Conservation (phyloP, 2,888 invertebrate species). For the Galerucella pusilla region DNA sequence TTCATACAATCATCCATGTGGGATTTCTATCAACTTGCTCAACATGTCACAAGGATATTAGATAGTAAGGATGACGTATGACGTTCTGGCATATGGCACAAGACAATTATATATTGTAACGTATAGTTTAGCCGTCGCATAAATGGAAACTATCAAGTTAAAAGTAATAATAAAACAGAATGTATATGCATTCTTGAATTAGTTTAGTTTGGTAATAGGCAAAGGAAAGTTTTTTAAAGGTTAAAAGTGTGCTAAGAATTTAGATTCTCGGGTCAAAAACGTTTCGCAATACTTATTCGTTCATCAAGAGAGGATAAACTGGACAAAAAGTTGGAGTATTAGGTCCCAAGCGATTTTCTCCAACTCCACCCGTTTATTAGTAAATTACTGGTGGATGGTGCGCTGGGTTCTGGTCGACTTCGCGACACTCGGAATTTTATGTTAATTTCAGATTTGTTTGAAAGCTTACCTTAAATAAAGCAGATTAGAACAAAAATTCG, state of each 20-base stretch:
- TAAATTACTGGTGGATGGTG: no score
- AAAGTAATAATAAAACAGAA: background rate
- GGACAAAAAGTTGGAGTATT: no score
- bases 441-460: no score
- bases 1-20: background rate
- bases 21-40: background rate
- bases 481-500: no score
- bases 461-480: no score
- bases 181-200: background rate
- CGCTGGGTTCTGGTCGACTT: no score
- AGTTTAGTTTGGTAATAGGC: background rate
- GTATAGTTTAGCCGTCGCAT: background rate
- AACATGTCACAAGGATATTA: conserved; percentile 8
- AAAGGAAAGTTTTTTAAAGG: background rate
- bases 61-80: conserved; percentile 6
- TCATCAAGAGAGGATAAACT: no score
- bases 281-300: no score
- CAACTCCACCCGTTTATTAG: no score
- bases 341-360: no score
- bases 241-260: background rate
- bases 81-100: background rate
- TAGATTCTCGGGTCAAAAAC: no score
- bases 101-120: background rate
- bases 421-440: no score
- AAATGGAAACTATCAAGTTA: conserved; percentile 1